These are phyloP conservation scores for Hydroisotoma schaefferi DNA, from an alignment of 2,888 invertebrate genomes.

Conservation along the genomic window DNA sequence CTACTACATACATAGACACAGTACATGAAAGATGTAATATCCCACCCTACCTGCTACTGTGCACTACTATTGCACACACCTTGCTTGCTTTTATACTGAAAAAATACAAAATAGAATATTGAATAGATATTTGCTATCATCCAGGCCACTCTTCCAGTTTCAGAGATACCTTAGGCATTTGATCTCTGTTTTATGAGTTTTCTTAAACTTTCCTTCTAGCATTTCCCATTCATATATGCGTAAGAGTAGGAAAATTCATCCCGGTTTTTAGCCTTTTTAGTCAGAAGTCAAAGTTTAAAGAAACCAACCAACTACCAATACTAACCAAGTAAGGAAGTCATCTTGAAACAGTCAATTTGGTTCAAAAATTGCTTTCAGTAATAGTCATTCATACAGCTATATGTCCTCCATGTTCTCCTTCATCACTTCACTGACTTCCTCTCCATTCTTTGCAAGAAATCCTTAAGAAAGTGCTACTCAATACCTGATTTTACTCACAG, in stretches of 20 bases:
- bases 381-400: background rate
- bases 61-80: background rate
- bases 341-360: background rate
- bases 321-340: background rate
- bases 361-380: background rate
- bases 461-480: background rate
- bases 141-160: background rate
- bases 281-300: too few relatives aligned
- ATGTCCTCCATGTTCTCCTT: background rate
- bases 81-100: background rate
- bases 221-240: slow-evolving; percentile 4
- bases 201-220: slow-evolving; percentile 33
- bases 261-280: too few relatives aligned
- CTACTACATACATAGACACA: too few relatives aligned
- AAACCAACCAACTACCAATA: slow-evolving; percentile 33
- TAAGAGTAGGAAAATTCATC: too few relatives aligned
- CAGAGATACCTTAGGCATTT: slow-evolving; percentile 19
- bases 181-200: slow-evolving; percentile 42
- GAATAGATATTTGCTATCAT: background rate
- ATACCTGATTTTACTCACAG: background rate
- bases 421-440: slow-evolving; percentile 7
- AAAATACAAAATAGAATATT: background rate
- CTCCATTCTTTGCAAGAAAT: slow-evolving; percentile 4
- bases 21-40: too few relatives aligned
- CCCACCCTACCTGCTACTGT: too few relatives aligned